Conservation (phyloP, 2,113 vertebrate species). For the Microtus oregoni region DNA sequence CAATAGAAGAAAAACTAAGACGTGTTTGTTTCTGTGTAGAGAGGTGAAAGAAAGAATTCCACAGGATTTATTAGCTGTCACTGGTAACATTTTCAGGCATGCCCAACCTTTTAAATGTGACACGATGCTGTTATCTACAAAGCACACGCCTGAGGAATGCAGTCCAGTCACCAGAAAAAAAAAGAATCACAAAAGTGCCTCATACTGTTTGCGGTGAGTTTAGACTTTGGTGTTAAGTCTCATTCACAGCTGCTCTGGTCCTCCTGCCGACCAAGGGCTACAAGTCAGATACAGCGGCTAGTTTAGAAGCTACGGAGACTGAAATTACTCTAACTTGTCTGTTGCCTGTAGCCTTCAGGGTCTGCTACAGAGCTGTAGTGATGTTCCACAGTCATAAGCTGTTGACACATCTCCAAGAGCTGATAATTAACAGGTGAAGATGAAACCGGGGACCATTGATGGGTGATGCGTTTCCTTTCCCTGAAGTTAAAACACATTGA, state of each 20-base stretch:
- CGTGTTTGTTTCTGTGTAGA: not conserved
- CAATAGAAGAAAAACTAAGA: not conserved
- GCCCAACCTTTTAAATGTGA: conserved; percentile 30
- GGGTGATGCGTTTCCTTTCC: conserved; percentile 20
- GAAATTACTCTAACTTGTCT: not conserved
- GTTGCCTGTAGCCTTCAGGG: not conserved
- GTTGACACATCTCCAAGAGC: conserved; percentile 39
- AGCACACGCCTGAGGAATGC: not conserved
- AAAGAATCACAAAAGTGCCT: not conserved
- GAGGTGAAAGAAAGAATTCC: not conserved
- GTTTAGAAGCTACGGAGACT: not conserved
- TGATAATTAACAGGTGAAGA: conserved; percentile 68
- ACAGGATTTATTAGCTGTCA: not conserved
- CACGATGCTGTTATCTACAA: not conserved
- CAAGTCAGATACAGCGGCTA: not conserved
- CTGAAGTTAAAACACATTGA: conserved; percentile 59
- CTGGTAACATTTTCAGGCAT: conserved; percentile 36
- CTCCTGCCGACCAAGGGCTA: not conserved
- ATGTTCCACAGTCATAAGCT: not conserved
- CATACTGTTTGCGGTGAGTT: not conserved
- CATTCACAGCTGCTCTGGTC: not conserved
- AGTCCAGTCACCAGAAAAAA: not conserved
- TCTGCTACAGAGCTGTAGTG: not conserved
- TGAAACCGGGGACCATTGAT: conserved; percentile 71
- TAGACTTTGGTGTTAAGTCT: not conserved